These are phyloP conservation scores for Morus bassanus DNA, from an alignment of 2,797 vertebrate genomes.

Conservation along the genomic window DNA sequence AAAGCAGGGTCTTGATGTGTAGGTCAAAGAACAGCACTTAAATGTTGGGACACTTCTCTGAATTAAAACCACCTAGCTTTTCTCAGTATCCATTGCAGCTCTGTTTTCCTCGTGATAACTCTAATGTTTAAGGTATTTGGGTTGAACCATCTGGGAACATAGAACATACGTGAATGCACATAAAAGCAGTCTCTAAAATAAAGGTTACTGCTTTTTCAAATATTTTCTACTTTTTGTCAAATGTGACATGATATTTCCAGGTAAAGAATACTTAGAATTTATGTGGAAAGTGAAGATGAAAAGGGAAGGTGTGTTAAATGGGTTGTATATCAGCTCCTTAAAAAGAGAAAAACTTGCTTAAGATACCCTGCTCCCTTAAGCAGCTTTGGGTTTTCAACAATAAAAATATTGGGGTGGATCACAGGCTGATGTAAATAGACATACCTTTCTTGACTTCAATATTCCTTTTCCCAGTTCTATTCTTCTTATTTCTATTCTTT, in stretches of 20 bases:
- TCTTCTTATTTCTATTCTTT: not conserved
- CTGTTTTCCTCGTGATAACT: not conserved
- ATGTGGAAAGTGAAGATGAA: not conserved
- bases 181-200: slow-evolving; percentile 23
- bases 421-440: not conserved
- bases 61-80: slow-evolving; percentile 39
- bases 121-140: not conserved
- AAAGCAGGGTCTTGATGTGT: not conserved
- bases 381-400: not conserved
- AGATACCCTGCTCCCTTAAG: not conserved
- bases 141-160: not conserved
- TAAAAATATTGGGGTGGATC: not conserved
- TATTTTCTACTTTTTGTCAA: not conserved
- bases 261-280: not conserved
- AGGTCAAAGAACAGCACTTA: slow-evolving; percentile 38
- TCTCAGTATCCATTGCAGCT: not conserved
- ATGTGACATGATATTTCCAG: not conserved
- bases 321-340: not conserved
- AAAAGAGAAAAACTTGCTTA: not conserved
- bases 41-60: slow-evolving; percentile 36
- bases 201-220: slow-evolving; percentile 37
- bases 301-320: not conserved
- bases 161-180: slow-evolving; percentile 14
- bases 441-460: not conserved
- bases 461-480: not conserved